A percentile compares a stretch with the other conserved stretches of the same genome.
Conservation (phyloP, 2,797 vertebrate species). For the Garrulus glandarius region DNA sequence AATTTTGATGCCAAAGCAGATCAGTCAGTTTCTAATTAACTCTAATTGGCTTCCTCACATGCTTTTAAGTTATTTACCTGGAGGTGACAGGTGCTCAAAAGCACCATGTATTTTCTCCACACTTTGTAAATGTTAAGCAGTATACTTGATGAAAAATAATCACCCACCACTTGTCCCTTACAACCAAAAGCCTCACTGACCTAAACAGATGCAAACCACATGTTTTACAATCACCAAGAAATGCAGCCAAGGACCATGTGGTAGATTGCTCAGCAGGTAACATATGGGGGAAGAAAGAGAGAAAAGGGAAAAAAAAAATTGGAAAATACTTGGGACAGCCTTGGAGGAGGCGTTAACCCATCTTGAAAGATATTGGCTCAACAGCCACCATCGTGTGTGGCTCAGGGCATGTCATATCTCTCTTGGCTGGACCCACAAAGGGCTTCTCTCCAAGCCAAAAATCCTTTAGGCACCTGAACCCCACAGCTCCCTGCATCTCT, state of each 20-base stretch:
- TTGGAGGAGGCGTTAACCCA: not conserved
- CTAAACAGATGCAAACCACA: not conserved
- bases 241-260: fast-evolving
- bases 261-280: not conserved
- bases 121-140: conserved; percentile 6
- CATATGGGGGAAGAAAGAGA: fast-evolving
- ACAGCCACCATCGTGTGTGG: fast-evolving
- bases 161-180: not conserved
- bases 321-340: not conserved
- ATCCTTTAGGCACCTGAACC: not conserved
- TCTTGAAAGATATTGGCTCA: not conserved
- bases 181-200: not conserved
- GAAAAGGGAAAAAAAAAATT: not conserved
- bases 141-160: not conserved
- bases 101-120: conserved; percentile 7
- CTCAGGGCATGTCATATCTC: not conserved
- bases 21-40: conserved; percentile 56
- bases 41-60: conserved; percentile 40
- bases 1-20: conserved; percentile 14
- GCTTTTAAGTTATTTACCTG: conserved; percentile 55
- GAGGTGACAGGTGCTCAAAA: conserved; percentile 26
- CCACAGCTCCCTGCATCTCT: not conserved
- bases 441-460: not conserved
- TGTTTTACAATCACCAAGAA: not conserved
- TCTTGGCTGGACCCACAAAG: not conserved